Base-by-base conservation (phyloP, 2,113 vertebrate genomes). In the Sinocyclocheilus maitianheensis region DNA sequence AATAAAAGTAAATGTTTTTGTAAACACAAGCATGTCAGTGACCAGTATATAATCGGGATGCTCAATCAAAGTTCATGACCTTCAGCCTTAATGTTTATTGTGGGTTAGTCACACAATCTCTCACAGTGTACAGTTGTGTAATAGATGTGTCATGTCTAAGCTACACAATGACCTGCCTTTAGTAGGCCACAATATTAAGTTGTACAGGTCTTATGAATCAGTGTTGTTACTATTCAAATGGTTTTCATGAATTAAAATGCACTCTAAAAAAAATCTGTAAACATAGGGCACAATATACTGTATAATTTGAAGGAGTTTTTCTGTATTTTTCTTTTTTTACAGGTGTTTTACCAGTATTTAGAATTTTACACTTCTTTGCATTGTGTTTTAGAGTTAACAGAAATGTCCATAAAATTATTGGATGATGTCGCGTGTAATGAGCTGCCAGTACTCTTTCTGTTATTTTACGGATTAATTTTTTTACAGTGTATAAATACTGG, bases 21-120 rank as follows among this genome's bases (percentile, higher is more conserved):
- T 48, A 75, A 51, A 51, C 22, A 14, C 72, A 51, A 8, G 40
- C 72, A 75, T 75, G 11, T 24, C 11, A 75, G 22, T 75, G 72
- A 8, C 12, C 18, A 55, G 75, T 55, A 1, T 26, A 58, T 16
- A 58, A 22, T 11, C 34, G 1, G 20, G 34, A 80, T 24, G 55
- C 55, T 62, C 77, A 53, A 20, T 58, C 76, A 37, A 40, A 79
- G 55, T 62, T 40, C 5, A 80, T 14, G 34, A 43, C 30, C 30
- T 58, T 78, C 30, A 60, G 53, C 16, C 77, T 78, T 80, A 79
- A 62, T 80, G 37, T 62, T 20, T 22, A n/a, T 62, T 80, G 53
- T 62, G 55, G 18, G 34, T 80, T 62, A 80, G 77, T 43, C 34
- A 80, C 30, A 80, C 62, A 80, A 80, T 80, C 77, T 62, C 53